Percentiles rank a stretch among this genome's conserved stretches.
These are phyloP conservation scores for Heliconius congener DNA, from an alignment of 1,140 invertebrate genomes.

Conservation along the genomic window DNA sequence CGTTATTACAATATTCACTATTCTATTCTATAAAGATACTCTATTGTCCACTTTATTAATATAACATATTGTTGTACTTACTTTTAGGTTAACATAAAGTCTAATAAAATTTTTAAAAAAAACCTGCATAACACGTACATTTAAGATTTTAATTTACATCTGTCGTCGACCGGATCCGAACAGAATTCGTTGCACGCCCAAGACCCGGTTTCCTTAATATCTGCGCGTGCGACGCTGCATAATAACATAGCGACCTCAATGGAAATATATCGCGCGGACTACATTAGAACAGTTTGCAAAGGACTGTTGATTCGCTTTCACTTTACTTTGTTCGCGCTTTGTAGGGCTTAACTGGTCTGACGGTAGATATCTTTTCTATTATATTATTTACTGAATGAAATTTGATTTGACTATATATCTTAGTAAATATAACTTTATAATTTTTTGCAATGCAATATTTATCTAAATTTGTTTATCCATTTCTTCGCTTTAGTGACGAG, in stretches of 20 bases:
- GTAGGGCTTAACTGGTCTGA: not conserved
- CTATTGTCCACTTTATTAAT: not conserved
- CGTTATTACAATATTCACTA: no score
- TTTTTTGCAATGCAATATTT: no score
- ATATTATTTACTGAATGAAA: not conserved
- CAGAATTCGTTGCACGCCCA: conserved; percentile 24
- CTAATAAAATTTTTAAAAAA: not conserved
- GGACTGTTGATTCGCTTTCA: conserved; percentile 28
- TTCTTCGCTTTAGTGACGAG: no score
- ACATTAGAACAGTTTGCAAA: conserved; percentile 29
- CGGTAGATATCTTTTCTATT: not conserved
- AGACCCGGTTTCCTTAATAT: conserved; percentile 33
- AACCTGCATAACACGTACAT: not conserved
- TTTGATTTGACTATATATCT: not conserved
- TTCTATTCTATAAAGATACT: not conserved
- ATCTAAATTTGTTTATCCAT: no score
- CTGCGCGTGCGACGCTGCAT: conserved; percentile 27
- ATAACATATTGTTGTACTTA: no score
- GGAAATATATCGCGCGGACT: conserved; percentile 23
- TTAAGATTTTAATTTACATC: not conserved
- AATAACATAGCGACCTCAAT: conserved; percentile 32
- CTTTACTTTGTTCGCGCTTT: conserved; percentile 1
- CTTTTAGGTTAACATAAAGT: not conserved
- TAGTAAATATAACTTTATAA: no score
- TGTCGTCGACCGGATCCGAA: conserved; percentile 9